These are phyloP conservation scores for Collichthys lucidus DNA, from an alignment of 2,113 vertebrate species.

Conservation along the genomic window DNA sequence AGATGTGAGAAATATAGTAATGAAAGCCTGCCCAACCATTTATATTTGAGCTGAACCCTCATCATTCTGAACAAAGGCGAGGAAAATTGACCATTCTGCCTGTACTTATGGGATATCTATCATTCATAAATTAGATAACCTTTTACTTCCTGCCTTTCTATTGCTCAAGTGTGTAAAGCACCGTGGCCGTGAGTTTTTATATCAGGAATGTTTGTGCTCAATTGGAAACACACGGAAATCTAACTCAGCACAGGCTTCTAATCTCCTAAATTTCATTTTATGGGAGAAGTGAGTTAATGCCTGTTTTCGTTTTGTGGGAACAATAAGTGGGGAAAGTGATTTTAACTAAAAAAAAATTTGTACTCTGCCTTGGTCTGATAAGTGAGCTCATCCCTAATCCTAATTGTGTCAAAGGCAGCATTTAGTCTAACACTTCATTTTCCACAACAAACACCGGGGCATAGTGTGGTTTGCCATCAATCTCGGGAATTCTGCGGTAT, in stretches of 20 bases:
- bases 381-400: conserved; percentile 76
- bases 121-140: conserved; percentile 62
- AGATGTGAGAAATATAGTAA: conserved; percentile 22
- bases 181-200: conserved; percentile 10
- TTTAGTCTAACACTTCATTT: conserved; percentile 68
- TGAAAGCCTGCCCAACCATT: conserved; percentile 20
- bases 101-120: conserved; percentile 50
- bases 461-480: conserved; percentile 59
- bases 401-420: conserved; percentile 79
- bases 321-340: conserved; percentile 66
- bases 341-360: conserved; percentile 71
- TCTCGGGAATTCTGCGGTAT: conserved; percentile 61
- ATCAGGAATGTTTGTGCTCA: conserved; percentile 54
- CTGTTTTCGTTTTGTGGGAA: conserved; percentile 58
- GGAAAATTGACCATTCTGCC: conserved; percentile 54
- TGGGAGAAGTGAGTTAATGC: conserved; percentile 59
- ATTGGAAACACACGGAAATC: conserved; percentile 63
- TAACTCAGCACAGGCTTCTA: conserved; percentile 67
- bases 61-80: conserved; percentile 58
- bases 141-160: conserved; percentile 49
- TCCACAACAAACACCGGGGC: conserved; percentile 66
- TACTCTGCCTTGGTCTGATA: conserved; percentile 69
- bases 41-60: conserved; percentile 28
- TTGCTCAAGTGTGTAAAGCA: conserved; percentile 19
- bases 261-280: conserved; percentile 76